phyloP scores from a whole-genome alignment of 2,888 invertebrate species.

The Odontothrips loti region DNA sequence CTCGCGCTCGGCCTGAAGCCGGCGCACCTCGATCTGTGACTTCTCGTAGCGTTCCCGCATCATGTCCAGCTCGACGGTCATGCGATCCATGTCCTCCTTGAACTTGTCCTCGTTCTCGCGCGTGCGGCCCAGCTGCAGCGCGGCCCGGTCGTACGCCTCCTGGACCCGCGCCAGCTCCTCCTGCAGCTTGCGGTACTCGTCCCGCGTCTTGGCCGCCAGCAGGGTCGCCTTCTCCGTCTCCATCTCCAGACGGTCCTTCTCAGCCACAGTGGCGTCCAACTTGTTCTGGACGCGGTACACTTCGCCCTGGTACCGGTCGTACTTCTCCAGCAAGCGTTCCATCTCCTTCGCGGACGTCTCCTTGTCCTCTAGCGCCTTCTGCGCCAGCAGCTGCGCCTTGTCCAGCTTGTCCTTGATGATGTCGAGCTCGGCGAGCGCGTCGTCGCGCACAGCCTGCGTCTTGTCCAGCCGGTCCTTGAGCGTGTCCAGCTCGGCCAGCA shows the following conservation, averaged over 20 bases:
- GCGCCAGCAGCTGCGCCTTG: slow-evolving; percentile 74
- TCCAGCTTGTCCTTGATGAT: slow-evolving; percentile 86
- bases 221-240: slow-evolving; percentile 82
- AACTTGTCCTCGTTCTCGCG: slow-evolving; percentile 90
- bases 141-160: slow-evolving; percentile 83
- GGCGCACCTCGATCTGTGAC: slow-evolving; percentile 75
- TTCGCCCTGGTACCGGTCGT: slow-evolving; percentile 85
- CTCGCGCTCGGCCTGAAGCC: slow-evolving; percentile 79
- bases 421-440: slow-evolving; percentile 77
- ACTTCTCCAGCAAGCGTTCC: slow-evolving; percentile 88
- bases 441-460: slow-evolving; percentile 82
- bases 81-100: slow-evolving; percentile 73
- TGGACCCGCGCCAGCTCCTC: slow-evolving; percentile 80
- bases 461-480: slow-evolving; percentile 86
- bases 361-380: slow-evolving; percentile 81
- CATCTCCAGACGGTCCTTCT: slow-evolving; percentile 77
- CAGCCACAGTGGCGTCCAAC: slow-evolving; percentile 80
- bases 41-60: slow-evolving; percentile 85
- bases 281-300: slow-evolving; percentile 83
- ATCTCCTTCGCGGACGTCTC: slow-evolving; percentile 85
- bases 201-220: slow-evolving; percentile 72
- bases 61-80: slow-evolving; percentile 78
- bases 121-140: slow-evolving; percentile 75
- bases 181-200: slow-evolving; percentile 79
- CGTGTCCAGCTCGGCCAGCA: slow-evolving; percentile 79